Evolutionary conservation across 2,797 vertebrate genomes (phyloP).

Genomic region (Xerus rutilus): DNA sequence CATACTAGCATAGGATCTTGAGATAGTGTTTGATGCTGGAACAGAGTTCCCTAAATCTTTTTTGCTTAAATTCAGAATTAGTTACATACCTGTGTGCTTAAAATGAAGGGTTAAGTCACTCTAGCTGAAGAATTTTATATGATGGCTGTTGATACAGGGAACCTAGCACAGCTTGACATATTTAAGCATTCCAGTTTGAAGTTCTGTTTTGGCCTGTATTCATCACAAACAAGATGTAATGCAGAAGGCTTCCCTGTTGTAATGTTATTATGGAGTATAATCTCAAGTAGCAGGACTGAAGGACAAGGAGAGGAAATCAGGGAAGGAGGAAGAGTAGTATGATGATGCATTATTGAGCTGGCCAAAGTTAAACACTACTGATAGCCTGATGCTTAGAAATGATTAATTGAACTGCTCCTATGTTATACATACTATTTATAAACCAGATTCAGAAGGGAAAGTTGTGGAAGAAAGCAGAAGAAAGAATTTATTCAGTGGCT

Average conservation of each 20-base stretch:
- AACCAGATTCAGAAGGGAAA: neutral
- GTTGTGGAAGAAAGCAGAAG: neutral
- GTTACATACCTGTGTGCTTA: conserved; percentile 1
- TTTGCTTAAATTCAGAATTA: conserved; percentile 7
- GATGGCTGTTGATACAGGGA: neutral
- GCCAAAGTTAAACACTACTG: neutral
- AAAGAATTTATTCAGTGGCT: neutral
- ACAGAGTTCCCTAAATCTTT: neutral
- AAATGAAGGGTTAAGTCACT: neutral
- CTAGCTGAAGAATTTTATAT: neutral
- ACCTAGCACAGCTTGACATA: neutral
- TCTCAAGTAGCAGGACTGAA: neutral
- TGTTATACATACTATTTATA: neutral
- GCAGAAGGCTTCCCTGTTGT: neutral
- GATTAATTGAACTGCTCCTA: neutral
- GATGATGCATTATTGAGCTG: neutral
- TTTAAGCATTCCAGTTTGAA: neutral
- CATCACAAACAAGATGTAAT: neutral
- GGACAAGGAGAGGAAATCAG: neutral
- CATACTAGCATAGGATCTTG: neutral
- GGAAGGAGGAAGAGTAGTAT: neutral
- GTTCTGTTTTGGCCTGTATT: neutral
- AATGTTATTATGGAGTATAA: neutral
- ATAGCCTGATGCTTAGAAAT: neutral
- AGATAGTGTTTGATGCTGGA: conserved; percentile 6